Conservation (phyloP, 1,140 invertebrate genomes). For the Brachionus paranguensis region DNA sequence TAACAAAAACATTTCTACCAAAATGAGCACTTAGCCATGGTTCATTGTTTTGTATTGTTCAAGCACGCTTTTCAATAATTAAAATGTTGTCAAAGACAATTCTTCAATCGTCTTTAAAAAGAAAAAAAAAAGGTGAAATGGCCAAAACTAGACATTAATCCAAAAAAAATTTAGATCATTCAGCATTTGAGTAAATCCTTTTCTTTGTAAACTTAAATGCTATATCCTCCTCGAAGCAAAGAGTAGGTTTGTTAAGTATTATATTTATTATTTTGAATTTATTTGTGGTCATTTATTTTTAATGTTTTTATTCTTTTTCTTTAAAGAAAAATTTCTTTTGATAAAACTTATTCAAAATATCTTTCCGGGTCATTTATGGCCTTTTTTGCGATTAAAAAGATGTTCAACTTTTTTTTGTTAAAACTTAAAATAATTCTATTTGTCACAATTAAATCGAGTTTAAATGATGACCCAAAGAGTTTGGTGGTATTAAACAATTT, state of each 20-base stretch:
- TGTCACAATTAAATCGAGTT: neutral
- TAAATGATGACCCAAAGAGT: neutral
- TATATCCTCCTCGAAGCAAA: neutral
- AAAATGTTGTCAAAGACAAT: neutral
- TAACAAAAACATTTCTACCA: neutral
- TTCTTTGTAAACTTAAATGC: neutral
- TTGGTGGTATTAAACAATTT: neutral
- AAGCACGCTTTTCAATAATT: neutral
- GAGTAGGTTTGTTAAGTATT: neutral
- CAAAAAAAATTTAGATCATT: neutral
- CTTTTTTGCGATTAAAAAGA: neutral
- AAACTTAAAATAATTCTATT: neutral
- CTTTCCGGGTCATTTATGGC: neutral
- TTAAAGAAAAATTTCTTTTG: neutral
- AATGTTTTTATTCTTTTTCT: neutral
- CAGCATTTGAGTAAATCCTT: constrained; percentile 4
- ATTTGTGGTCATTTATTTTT: neutral
- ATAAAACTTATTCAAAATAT: neutral
- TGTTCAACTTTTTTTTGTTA: neutral
- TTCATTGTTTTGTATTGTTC: neutral
- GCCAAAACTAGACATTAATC: neutral
- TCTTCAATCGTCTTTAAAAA: neutral
- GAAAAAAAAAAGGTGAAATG: neutral
- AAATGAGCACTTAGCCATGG: neutral
- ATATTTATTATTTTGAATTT: neutral